phyloP scores from a whole-genome alignment of 30 jellyfish, hydroid and myxozoan species.

The Mastigias papua region DNA sequence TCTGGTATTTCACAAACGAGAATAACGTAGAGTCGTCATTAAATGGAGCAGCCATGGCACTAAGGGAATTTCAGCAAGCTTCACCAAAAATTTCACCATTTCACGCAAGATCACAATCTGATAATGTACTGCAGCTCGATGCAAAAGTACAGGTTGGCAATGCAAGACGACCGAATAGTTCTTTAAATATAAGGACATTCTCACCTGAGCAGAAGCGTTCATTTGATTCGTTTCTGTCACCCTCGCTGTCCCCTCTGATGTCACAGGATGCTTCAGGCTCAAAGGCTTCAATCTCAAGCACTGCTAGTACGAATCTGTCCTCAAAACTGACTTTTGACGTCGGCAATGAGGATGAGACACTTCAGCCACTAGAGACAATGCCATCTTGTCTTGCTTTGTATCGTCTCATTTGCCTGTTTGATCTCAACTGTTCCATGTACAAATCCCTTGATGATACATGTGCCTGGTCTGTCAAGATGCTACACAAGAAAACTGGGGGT shows the following conservation, averaged over 20 bases:
- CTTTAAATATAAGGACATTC: neutral
- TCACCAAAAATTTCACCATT: slow-evolving; percentile 19
- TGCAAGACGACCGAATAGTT: slow-evolving; percentile 16
- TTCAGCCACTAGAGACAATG: slow-evolving; percentile 77
- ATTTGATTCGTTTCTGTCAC: slow-evolving; percentile 10
- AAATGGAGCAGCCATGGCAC: slow-evolving; percentile 31
- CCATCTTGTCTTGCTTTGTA: slow-evolving; percentile 96
- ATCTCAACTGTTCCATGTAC: slow-evolving; percentile 93
- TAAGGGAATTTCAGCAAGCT: slow-evolving; percentile 8
- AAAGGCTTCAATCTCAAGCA: slow-evolving; percentile 29
- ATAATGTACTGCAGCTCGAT: slow-evolving; percentile 13
- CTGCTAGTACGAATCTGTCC: slow-evolving; percentile 18
- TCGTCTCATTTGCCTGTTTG: slow-evolving; percentile 93
- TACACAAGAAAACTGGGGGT: slow-evolving; percentile 96
- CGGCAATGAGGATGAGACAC: neutral
- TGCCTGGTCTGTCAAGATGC: slow-evolving; percentile 93
- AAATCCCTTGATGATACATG: slow-evolving; percentile 78
- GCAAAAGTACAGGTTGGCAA: neutral
- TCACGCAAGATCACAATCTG: slow-evolving; percentile 49
- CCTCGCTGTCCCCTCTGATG: neutral
- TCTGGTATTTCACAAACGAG: slow-evolving; percentile 83
- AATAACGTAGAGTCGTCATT: slow-evolving; percentile 21
- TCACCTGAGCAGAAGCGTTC: slow-evolving; percentile 16
- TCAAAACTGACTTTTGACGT: slow-evolving; percentile 23
- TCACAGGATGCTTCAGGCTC: neutral